phyloP scores from a whole-genome alignment of 2,797 vertebrate genomes.

The Simalia tracyae region DNA sequence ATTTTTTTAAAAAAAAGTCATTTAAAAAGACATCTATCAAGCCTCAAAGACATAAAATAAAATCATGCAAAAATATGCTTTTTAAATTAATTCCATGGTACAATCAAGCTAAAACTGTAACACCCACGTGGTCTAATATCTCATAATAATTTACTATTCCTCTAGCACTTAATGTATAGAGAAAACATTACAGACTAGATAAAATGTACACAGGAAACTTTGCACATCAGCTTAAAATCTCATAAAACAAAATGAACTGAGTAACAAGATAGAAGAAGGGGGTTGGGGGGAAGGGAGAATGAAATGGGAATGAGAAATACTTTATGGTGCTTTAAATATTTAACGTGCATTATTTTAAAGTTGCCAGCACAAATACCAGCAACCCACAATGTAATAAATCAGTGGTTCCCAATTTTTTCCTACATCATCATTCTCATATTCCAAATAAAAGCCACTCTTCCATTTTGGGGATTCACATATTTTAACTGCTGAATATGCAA shows the following conservation, averaged over 20 bases:
- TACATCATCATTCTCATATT: background rate
- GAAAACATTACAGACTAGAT: background rate
- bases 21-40: background rate
- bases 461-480: background rate
- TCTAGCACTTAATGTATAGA: background rate
- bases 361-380: background rate
- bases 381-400: background rate
- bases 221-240: background rate
- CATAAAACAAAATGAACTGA: background rate
- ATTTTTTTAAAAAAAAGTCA: background rate
- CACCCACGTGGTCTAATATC: background rate
- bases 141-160: slow-evolving; percentile 11
- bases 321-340: background rate
- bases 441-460: background rate
- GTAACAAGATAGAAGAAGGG: background rate
- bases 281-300: background rate
- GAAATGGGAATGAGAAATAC: background rate
- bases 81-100: background rate
- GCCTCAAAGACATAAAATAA: background rate
- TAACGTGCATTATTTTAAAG: background rate
- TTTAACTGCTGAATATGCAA: background rate
- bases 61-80: background rate
- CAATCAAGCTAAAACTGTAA: background rate
- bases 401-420: background rate
- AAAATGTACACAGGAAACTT: background rate